Percentiles rank a stretch among this genome's conserved stretches.
Evolutionary conservation across 2,797 vertebrate species (phyloP).

Genomic region (Podarcis siculus): DNA sequence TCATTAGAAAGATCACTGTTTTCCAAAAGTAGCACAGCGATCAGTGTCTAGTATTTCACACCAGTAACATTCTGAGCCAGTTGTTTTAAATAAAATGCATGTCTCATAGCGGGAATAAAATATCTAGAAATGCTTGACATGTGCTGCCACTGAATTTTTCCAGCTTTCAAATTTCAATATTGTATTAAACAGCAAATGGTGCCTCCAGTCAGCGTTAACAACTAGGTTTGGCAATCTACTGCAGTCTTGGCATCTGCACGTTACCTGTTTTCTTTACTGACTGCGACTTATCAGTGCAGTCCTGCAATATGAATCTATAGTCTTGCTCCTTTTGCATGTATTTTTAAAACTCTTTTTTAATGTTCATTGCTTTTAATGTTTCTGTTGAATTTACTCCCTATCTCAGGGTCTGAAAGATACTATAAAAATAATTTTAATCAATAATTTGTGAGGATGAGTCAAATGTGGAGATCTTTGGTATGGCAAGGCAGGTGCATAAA

Average conservation of each 20-base stretch:
- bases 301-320: not conserved
- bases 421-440: not conserved
- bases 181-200: not conserved
- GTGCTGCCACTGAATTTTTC: not conserved
- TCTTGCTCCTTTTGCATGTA: not conserved
- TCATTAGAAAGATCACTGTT: conserved; percentile 49
- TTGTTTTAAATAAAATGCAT: conserved; percentile 20
- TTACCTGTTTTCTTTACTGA: not conserved
- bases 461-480: not conserved
- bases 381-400: not conserved
- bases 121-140: not conserved
- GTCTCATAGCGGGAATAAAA: not conserved
- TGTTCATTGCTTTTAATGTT: not conserved
- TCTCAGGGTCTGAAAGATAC: not conserved
- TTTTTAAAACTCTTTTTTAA: not conserved
- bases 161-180: not conserved
- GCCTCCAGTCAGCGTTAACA: not conserved
- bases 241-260: not conserved
- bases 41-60: not conserved
- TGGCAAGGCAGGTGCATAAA: not conserved
- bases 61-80: not conserved
- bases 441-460: not conserved
- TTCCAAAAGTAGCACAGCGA: conserved; percentile 23
- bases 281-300: not conserved
- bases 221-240: not conserved